phyloP scores from a whole-genome alignment of 2,797 vertebrate species.

The Nyctibius grandis region DNA sequence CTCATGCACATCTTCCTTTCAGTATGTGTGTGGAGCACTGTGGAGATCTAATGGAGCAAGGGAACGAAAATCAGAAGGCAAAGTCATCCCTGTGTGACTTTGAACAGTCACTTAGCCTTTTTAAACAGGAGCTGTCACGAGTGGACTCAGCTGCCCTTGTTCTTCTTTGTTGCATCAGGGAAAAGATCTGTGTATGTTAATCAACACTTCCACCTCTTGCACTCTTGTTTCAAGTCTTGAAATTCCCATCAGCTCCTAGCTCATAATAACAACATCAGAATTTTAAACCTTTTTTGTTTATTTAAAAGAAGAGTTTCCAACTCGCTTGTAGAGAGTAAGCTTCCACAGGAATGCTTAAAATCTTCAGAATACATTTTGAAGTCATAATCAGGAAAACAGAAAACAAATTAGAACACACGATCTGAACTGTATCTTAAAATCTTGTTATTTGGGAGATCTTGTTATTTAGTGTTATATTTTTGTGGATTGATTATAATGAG shows the following conservation, averaged over 20 bases:
- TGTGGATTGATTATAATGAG: not conserved
- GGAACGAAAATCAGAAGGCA: not conserved
- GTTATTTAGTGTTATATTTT: not conserved
- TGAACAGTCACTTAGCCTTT: slow-evolving; percentile 31
- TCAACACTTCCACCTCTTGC: not conserved
- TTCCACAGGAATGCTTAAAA: not conserved
- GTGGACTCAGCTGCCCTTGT: rapidly evolving
- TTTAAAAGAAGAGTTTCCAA: not conserved
- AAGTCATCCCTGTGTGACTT: slow-evolving; percentile 7
- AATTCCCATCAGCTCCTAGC: not conserved
- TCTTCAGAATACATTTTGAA: not conserved
- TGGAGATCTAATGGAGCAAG: slow-evolving; percentile 30
- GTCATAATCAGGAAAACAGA: not conserved
- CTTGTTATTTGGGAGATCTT: not conserved
- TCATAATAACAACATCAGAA: not conserved
- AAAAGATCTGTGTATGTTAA: not conserved
- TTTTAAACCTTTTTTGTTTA: not conserved
- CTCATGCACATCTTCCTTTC: slow-evolving; percentile 19
- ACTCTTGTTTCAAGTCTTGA: not conserved
- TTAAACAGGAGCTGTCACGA: not conserved
- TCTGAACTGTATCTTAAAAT: not conserved
- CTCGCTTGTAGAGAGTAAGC: not conserved
- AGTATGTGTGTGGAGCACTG: not conserved
- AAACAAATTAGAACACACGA: not conserved
- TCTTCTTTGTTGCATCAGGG: not conserved